phyloP scores from a whole-genome alignment of 2,113 vertebrate genomes.

The Thunnus maccoyii region DNA sequence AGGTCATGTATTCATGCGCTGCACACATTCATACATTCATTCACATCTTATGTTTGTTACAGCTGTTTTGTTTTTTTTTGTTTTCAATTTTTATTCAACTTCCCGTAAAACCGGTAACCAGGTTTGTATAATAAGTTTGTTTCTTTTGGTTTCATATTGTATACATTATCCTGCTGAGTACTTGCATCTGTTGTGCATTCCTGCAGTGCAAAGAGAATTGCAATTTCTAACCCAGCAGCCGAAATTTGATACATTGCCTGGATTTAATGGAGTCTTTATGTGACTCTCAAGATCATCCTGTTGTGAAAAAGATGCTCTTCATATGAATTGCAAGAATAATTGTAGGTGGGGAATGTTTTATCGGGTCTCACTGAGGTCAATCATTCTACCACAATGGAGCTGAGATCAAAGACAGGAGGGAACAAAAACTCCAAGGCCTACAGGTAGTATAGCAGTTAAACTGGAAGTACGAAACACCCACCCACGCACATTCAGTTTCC shows the following conservation, averaged over 20 bases:
- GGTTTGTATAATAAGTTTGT: constrained; percentile 57
- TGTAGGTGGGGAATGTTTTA: constrained; percentile 70
- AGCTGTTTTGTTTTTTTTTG: constrained; percentile 20
- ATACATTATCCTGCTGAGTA: constrained; percentile 64
- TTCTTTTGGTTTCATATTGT: constrained; percentile 64
- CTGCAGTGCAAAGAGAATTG: constrained; percentile 36
- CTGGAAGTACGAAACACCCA: constrained; percentile 67
- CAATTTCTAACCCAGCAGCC: constrained; percentile 45
- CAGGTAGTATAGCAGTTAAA: constrained; percentile 64
- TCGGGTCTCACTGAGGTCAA: constrained; percentile 51
- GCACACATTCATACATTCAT: constrained; percentile 34
- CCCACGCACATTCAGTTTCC: constrained; percentile 66
- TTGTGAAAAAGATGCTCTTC: constrained; percentile 37
- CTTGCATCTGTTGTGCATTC: constrained; percentile 69
- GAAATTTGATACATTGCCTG: constrained; percentile 48
- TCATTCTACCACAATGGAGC: constrained; percentile 46
- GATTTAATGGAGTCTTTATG: constrained; percentile 51
- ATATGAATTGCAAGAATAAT: constrained; percentile 51
- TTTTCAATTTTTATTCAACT: constrained; percentile 27
- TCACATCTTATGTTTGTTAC: constrained; percentile 55
- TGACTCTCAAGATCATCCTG: constrained; percentile 37
- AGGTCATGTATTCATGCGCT: constrained; percentile 20
- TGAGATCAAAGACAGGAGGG: constrained; percentile 63
- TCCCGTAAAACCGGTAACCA: constrained; percentile 61
- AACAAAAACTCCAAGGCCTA: constrained; percentile 63